Base-by-base conservation (phyloP, 2,888 invertebrate species). In the Pseudolycoriella hygida region DNA sequence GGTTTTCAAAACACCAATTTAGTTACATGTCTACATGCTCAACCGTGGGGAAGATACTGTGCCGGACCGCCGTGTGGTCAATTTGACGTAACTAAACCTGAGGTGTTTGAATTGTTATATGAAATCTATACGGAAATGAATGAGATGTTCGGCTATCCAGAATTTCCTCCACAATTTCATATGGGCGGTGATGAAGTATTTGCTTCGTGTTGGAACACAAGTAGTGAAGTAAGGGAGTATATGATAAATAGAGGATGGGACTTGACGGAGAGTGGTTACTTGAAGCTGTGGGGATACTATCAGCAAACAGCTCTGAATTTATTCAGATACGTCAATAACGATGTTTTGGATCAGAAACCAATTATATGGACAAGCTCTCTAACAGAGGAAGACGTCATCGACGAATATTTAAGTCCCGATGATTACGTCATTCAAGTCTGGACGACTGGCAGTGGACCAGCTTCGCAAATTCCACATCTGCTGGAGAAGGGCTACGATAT, bases 61-160 rank as follows among this genome's bases (percentile, higher is more conserved):
- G 83, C 84, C 12, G 86, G 86, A 55, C 87, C 88, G 2, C 88
- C 88, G 0, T 88, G 88, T 54, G 87, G 87, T 0, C 86, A 86
- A 57, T 64, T 87, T 6, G 82, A 87, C 65, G 82, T 85, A 0
- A 76, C 76, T 0, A 76, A 74, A 51, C 74, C 77, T 1, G 71
- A 67, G 44, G 64, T 85, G 4, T 86, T 85, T 55, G 70, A 80
- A 41, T 70, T 77, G 40, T 60, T 80, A n/a, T 71, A 72, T 53
- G 80, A 77, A 48, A 77, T 88, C 46, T 87, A 84, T 60, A 63
- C 64, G 0, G 87, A 87, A 53, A 82, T 87, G 79, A 66, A 80
- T 17, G 68, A 55, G 39, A 53, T 60, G 2, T 60, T 61, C 46
- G 50, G 58, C 39, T 42, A 48, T 44, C 76, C 81, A 0, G 85